Percentiles rank a stretch among this genome's conserved stretches.
phyloP scores from a whole-genome alignment of 1,140 invertebrate species.

The Leguminivora glycinivorella region DNA sequence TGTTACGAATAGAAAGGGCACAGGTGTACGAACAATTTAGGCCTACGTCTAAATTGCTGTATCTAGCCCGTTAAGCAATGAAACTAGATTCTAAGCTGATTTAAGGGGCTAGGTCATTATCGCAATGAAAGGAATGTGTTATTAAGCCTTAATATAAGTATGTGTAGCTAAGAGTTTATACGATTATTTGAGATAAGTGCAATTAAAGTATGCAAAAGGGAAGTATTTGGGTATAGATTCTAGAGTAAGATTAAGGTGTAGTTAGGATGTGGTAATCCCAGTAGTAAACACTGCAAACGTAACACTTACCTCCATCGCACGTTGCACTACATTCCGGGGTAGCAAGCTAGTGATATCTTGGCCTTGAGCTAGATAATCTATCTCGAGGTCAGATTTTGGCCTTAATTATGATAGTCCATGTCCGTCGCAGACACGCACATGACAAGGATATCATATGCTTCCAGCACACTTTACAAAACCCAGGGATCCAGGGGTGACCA shows the following conservation, averaged over 20 bases:
- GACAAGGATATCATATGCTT: background rate
- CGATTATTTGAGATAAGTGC: no score
- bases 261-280: no score
- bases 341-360: constrained; percentile 88
- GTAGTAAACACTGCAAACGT: background rate
- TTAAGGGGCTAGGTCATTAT: background rate
- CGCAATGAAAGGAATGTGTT: background rate
- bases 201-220: no score
- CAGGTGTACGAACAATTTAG: background rate
- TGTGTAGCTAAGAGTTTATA: no score
- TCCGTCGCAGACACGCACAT: no score
- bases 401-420: no score
- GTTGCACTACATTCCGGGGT: constrained; percentile 88
- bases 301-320: constrained; percentile 90
- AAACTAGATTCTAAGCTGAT: background rate
- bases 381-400: no score
- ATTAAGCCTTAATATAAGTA: no score
- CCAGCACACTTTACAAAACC: background rate
- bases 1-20: background rate
- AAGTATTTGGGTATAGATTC: no score
- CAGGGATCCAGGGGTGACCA: background rate
- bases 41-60: background rate
- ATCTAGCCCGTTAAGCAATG: background rate
- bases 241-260: no score
- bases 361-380: background rate